These are phyloP conservation scores for Panonychus citri DNA, from an alignment of 1,140 invertebrate genomes.

Conservation along the genomic window DNA sequence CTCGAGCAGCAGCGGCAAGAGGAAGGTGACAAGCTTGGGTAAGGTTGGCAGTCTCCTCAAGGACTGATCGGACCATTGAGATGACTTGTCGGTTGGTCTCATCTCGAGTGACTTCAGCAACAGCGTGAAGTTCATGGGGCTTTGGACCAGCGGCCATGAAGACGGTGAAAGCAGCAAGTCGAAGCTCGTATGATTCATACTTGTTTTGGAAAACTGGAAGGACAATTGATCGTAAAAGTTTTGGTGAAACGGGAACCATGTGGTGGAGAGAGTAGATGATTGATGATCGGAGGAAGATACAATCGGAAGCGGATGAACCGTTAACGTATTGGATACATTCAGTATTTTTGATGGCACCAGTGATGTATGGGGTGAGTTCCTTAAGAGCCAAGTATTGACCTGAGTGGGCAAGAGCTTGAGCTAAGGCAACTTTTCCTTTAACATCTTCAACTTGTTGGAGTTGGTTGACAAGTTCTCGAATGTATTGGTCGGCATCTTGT, in stretches of 20 bases:
- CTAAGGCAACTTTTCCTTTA: not conserved
- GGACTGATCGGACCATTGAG: not conserved
- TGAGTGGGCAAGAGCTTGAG: not conserved
- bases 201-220: conserved; percentile 12
- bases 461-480: not conserved
- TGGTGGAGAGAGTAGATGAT: conserved; percentile 8
- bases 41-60: conserved; percentile 5
- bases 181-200: conserved; percentile 8
- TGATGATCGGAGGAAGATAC: conserved; percentile 2
- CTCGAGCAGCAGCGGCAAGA: not conserved
- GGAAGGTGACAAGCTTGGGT: not conserved
- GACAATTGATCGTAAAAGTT: conserved; percentile 3
- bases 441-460: not conserved
- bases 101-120: conserved; percentile 5
- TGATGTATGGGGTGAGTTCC: not conserved
- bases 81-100: conserved; percentile 9
- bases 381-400: not conserved
- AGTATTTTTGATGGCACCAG: not conserved
- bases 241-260: not conserved
- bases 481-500: not conserved
- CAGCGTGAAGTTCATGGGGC: conserved; percentile 4
- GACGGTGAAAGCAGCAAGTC: conserved; percentile 11
- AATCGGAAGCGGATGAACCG: not conserved
- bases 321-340: not conserved
- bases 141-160: conserved; percentile 6